Base-by-base conservation (phyloP, 1,140 invertebrate species). In the Zaprionus capensis region DNA sequence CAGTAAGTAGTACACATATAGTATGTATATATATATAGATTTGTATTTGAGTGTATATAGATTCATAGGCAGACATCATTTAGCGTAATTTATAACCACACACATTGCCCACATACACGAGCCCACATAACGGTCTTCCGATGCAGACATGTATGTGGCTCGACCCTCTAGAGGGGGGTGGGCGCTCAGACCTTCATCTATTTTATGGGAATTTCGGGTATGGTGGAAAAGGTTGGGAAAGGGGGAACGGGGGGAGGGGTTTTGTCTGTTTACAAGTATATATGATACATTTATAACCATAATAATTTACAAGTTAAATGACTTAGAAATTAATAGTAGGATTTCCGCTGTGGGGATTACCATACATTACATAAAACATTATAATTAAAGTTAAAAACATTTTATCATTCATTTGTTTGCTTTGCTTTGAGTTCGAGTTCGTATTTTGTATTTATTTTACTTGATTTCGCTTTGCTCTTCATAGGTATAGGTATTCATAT, bases 261-360 rank as follows among this genome's bases (percentile, higher is more conserved):
- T 36, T 66, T 71, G 62, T 63, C 46, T 71, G 79, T 63, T 75
- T 72, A 78, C 81, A 88, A 84, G 79, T 79, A 90, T 80, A 84
- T 80, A 84, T 86, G 61, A 71, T 84, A 88, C 84, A 88, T 84
- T 88, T 88, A 88, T 88, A 90, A 84, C 85, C 84, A 88, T 88
- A 88, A 90, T 88, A 88, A 88, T 88, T 88, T 88, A 88, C 84
- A 88, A 90, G 85, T 88, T 88, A 84, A 88, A 84, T 90, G 85
- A 82, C 84, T 88, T 90, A 88, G 84, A 90, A 90, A 90, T 87
- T 88, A 88, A 90, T 88, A 88, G 84, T 88, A 79, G 84, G 81
- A 90, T 78, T 81, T 90, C 66, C 81, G 84, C 68, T 59, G 61
- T 84, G 85, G 41, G 41, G 78, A 76, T 78, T 78, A 88, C 84